Evolutionary conservation across 2,113 vertebrate genomes (phyloP).

Genomic region (Sula dactylatra): DNA sequence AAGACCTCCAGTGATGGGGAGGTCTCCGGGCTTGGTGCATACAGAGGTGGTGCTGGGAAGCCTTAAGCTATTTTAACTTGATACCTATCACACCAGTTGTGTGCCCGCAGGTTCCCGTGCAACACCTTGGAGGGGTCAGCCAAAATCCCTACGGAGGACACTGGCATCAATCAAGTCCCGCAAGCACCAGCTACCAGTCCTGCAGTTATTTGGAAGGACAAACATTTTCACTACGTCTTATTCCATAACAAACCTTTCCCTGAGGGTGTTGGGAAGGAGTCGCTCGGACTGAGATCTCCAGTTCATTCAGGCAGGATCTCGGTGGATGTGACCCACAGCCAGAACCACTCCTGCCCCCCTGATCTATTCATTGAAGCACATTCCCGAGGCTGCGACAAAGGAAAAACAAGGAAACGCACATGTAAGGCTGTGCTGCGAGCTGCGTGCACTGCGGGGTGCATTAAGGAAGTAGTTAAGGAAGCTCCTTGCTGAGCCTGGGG

Average conservation of each 20-base stretch:
- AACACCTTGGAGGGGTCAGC: background rate
- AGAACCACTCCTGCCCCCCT: background rate
- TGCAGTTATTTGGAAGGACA: background rate
- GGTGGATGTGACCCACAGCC: background rate
- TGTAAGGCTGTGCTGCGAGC: background rate
- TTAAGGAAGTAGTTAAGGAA: constrained; percentile 12
- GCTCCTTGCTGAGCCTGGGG: background rate
- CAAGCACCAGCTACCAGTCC: background rate
- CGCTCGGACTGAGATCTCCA: fast-evolving
- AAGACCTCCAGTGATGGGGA: background rate
- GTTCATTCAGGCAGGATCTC: background rate
- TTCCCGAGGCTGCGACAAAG: background rate
- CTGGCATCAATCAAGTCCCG: background rate
- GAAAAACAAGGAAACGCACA: background rate
- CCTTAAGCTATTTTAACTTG: background rate
- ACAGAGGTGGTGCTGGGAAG: background rate
- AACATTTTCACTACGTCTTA: background rate
- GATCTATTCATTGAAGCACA: fast-evolving
- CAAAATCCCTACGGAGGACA: fast-evolving
- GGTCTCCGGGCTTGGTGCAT: background rate
- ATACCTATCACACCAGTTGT: background rate
- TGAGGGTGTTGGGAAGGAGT: background rate
- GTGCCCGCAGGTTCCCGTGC: fast-evolving
- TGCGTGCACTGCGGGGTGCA: background rate
- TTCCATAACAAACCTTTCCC: background rate